phyloP scores from a whole-genome alignment of 2,113 vertebrate genomes.

The Micronycteris hirsuta region DNA sequence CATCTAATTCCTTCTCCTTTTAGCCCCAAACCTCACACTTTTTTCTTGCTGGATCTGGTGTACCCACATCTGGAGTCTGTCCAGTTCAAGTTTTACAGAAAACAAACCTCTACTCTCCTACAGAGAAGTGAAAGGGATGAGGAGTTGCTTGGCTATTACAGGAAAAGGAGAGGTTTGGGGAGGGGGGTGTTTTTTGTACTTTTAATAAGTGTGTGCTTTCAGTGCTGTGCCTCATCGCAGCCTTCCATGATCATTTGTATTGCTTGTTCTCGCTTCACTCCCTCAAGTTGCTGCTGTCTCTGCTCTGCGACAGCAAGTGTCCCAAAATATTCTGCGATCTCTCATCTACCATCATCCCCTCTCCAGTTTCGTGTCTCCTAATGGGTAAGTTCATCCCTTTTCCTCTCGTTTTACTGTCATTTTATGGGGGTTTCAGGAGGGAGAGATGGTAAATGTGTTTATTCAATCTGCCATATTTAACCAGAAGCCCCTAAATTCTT shows the following conservation, averaged over 20 bases:
- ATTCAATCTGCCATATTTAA: neutral
- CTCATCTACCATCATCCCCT: neutral
- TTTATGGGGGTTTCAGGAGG: neutral
- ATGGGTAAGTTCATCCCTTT: neutral
- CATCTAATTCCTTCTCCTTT: neutral
- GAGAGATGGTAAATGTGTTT: neutral
- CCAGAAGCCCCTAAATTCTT: neutral
- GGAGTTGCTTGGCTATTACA: neutral
- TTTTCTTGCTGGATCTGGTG: neutral
- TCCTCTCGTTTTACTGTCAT: neutral
- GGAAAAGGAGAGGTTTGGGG: neutral
- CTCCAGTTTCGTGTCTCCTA: neutral
- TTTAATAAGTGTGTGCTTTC: neutral
- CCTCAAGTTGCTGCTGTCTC: neutral
- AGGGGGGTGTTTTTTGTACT: neutral
- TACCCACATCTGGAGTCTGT: neutral
- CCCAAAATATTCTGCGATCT: neutral
- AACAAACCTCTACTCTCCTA: neutral
- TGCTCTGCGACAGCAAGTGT: neutral
- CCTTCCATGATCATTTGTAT: neutral
- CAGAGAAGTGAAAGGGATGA: rapidly evolving
- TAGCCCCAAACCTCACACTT: neutral
- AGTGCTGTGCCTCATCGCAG: neutral
- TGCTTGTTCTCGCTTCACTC: neutral
- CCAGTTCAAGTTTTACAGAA: neutral